Evolutionary conservation across 1,140 invertebrate species (phyloP), one percentile per base, ranked within the genome.

Genomic region (Procambarus clarkii): DNA sequence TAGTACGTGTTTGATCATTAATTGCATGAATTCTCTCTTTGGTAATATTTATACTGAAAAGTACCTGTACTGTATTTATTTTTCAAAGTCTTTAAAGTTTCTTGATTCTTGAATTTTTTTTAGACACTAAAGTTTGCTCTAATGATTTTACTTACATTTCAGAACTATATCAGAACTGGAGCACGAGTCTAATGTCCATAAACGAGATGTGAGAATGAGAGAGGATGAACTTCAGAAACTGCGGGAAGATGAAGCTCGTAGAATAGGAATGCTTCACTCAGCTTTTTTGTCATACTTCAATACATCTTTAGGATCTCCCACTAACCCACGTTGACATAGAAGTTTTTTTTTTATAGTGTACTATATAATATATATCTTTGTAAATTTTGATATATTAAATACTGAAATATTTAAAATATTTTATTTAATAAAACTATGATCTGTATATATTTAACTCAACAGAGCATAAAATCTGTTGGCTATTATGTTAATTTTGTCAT

Each of bases 281-380:
- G 88, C 88, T 18, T 91, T 91, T 50, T 18, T 91, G 48, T 91
- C 88, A 3, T 91, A 86, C 60, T 91, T 91, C 44, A 91, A 86
- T 60, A 34, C 88, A 44, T 91, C 88, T 9, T 76, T 82, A 15
- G 85, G 71, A 21, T 74, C 44, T 18, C 83, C 71, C 11, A 15
- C 69, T 11, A 74, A 74, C 24, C 69, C 69, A 74, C 69, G n/a
- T 24, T 74, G 69, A 74, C 0, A 58, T 15, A 64, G 7, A 54
- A 54, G 2, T 54, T n/a, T n/a, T n/a, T n/a, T n/a, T n/a, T 54
- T 54, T 54, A 54, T 8, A 8, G 50, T 54, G 50, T 64, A 21
- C n/a, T n/a, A n/a, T n/a, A n/a, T 18, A 64, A 18, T 64, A 64
- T 64, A 15, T 64, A 15, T 64, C 15, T 18, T 64, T 21, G 8